Evolutionary conservation across 2,797 vertebrate species (phyloP), one percentile per base, ranked within the genome.

Genomic region (Spinus olivaceus): DNA sequence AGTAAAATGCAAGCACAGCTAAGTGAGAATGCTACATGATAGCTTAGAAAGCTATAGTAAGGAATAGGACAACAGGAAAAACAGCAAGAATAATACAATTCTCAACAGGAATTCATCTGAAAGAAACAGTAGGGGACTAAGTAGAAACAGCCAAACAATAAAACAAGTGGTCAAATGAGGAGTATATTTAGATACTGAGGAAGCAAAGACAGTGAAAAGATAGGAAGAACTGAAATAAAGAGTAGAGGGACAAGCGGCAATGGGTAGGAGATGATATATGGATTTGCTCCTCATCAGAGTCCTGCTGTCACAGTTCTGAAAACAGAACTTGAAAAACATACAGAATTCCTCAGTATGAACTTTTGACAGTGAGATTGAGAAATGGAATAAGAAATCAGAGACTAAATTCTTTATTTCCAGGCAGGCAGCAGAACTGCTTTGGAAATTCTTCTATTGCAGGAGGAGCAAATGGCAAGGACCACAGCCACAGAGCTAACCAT

Each of bases 151-250:
- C 18, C 8, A 72, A 82, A 74, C 23, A 81, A 49, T 25, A 37
- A 22, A 61, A 14, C 9, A 39, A 56, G 19, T 22, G 25, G 11
- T 33, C 49, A 91, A 47, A 33, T 44, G 30, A 85, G 51, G 30
- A 76, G 10, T 2, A 63, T 0, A 0, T 33, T 42, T 42, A 56
- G 30, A 6, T 35, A 61, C 1, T 8, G n/a, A 65, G 32, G 41
- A 87, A 76, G 24, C 2, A 84, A 66, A 83, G 25, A 20, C 12
- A 72, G 10, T 25, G 30, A 89, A 81, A 89, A 32, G 2, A 32
- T 23, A 64, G 17, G n/a, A 77, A 73, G 33, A 19, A 49, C 14
- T 60, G 16, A 89, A 89, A 51, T 42, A 57, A 50, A 21, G 33
- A 61, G 47, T 30, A 41, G 33, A 66, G 6, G 19, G 20, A 23